Percentiles rank a stretch among this genome's conserved stretches.
These are phyloP conservation scores for Galago senegalensis DNA, from an alignment of 2,797 vertebrate species.

Conservation along the genomic window DNA sequence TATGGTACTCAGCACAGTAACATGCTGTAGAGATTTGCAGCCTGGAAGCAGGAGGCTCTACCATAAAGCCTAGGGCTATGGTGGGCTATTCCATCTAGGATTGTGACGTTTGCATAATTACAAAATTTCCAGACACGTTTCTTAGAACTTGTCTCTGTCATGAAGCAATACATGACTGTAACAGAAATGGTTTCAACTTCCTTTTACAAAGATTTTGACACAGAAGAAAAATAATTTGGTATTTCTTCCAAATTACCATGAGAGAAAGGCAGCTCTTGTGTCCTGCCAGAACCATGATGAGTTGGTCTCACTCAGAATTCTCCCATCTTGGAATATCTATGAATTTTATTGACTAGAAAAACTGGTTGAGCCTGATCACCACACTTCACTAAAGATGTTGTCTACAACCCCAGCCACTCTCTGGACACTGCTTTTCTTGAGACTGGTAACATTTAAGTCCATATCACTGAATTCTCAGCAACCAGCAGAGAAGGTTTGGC, in stretches of 20 bases:
- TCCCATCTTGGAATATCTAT: neutral
- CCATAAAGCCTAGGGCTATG: no score
- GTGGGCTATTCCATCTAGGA: neutral
- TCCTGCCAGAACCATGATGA: neutral
- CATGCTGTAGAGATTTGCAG: neutral
- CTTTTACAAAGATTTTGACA: neutral
- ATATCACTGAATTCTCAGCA: neutral
- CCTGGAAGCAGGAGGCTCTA: neutral
- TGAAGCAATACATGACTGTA: neutral
- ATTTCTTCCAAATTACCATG: slow-evolving; percentile 1
- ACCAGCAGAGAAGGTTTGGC: neutral
- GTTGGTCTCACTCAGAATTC: neutral
- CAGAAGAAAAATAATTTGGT: slow-evolving; percentile 36
- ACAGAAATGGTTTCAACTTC: neutral
- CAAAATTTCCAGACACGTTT: neutral
- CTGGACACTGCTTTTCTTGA: neutral
- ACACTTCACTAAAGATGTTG: neutral
- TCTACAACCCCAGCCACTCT: neutral
- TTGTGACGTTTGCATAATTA: neutral
- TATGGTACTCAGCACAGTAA: neutral
- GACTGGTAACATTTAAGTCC: neutral
- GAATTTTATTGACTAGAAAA: slow-evolving; percentile 33
- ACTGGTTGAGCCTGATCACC: neutral
- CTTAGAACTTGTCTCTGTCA: neutral
- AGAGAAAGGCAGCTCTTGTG: neutral